Evolutionary conservation across 2,113 vertebrate genomes (phyloP).

Genomic region (Alligator sinensis): DNA sequence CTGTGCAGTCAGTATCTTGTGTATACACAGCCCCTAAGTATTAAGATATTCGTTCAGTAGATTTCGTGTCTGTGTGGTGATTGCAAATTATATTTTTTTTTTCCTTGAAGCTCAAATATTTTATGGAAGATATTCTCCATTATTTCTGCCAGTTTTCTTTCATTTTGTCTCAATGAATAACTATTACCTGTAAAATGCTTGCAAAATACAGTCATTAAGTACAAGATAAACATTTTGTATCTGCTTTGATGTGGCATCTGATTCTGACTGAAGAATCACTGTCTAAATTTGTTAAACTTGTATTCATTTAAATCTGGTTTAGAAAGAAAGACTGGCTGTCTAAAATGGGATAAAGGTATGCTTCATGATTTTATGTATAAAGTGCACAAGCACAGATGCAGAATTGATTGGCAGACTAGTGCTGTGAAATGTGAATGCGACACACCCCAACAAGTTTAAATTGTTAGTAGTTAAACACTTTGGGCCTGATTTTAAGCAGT

Average conservation of each 20-base stretch:
- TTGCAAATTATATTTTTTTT: slow-evolving; percentile 23
- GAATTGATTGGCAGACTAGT: not conserved
- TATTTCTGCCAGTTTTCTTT: slow-evolving; percentile 38
- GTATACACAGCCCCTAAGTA: not conserved
- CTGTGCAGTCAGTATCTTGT: no score
- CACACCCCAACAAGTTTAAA: not conserved
- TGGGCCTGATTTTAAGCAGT: not conserved
- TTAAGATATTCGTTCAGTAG: slow-evolving; percentile 31
- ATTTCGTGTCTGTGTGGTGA: slow-evolving; percentile 24
- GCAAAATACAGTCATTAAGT: slow-evolving; percentile 35
- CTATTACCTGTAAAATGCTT: slow-evolving; percentile 26
- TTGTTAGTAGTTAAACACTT: not conserved
- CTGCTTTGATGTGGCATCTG: slow-evolving; percentile 41
- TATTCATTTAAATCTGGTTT: not conserved
- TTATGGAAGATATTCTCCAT: slow-evolving; percentile 9
- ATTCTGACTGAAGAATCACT: slow-evolving; percentile 3
- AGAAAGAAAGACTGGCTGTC: not conserved
- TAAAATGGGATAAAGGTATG: not conserved
- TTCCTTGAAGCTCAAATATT: not conserved
- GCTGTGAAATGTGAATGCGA: not conserved
- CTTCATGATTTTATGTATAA: not conserved
- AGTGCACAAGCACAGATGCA: slow-evolving; percentile 5
- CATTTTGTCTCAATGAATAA: slow-evolving; percentile 45
- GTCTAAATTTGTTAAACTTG: slow-evolving; percentile 27
- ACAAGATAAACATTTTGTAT: slow-evolving; percentile 15